Evolutionary conservation across 1,140 invertebrate species (phyloP).

Genomic region (Laupala kohalensis): DNA sequence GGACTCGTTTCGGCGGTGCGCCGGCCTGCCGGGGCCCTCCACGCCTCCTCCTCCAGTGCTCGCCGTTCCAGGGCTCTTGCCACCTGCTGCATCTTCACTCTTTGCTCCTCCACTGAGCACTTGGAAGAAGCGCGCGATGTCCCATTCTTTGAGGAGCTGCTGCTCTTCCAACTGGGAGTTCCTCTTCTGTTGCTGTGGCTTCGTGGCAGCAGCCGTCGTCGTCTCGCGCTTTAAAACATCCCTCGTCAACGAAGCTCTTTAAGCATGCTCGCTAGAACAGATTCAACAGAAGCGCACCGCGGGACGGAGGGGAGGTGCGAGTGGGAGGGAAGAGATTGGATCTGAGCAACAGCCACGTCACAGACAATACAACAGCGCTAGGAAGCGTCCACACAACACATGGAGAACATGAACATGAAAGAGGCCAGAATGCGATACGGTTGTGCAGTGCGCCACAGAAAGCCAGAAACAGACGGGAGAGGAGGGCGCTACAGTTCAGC

Average conservation of each 20-base stretch:
- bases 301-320: background rate
- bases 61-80: too few species aligned
- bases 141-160: constrained; percentile 65
- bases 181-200: constrained; percentile 22
- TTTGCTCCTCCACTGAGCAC: constrained; percentile 32
- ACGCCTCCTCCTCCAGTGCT: background rate
- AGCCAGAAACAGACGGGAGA: background rate
- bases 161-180: constrained; percentile 51
- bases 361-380: background rate
- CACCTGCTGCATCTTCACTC: constrained; percentile 25
- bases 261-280: background rate
- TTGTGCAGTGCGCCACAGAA: background rate
- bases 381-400: background rate
- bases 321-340: background rate
- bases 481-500: background rate
- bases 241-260: background rate
- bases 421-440: background rate
- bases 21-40: constrained; percentile 45
- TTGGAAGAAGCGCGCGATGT: constrained; percentile 69
- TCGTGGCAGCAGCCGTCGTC: constrained; percentile 5
- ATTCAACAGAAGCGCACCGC: background rate
- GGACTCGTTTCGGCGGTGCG: constrained; percentile 32
- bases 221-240: background rate
- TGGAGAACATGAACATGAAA: too few species aligned
- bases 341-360: background rate